phyloP scores from a whole-genome alignment of 2,888 invertebrate species.

The Amiota communis region DNA sequence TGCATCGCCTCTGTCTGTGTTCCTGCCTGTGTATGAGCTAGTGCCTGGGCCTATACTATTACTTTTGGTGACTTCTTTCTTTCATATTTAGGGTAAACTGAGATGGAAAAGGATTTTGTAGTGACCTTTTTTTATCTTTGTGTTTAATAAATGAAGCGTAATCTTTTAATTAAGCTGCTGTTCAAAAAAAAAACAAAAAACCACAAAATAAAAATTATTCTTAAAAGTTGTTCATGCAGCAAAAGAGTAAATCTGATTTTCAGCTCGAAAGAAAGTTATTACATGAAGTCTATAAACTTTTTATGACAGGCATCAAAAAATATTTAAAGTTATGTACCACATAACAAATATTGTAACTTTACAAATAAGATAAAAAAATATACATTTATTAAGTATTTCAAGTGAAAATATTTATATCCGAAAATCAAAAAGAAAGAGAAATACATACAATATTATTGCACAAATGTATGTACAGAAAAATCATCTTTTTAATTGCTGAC shows the following conservation, averaged over 20 bases:
- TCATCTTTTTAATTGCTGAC: too few relatives aligned
- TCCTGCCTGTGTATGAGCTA: too few relatives aligned
- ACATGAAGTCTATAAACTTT: slow-evolving; percentile 10
- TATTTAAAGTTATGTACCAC: slow-evolving; percentile 4
- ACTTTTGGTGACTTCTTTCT: slow-evolving; percentile 5
- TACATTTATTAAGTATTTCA: too few relatives aligned
- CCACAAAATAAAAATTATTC: neutral
- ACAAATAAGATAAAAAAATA: neutral
- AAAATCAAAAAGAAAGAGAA: too few relatives aligned
- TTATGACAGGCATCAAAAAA: slow-evolving; percentile 6
- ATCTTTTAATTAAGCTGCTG: slow-evolving; percentile 54
- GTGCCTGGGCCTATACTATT: neutral
- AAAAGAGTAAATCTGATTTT: slow-evolving; percentile 6
- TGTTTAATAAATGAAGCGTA: slow-evolving; percentile 58
- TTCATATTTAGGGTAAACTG: slow-evolving; percentile 38
- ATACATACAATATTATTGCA: too few relatives aligned
- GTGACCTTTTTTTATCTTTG: neutral
- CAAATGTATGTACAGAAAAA: too few relatives aligned
- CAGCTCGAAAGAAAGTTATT: slow-evolving; percentile 9
- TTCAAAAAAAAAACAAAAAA: slow-evolving; percentile 2
- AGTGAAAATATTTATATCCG: too few relatives aligned
- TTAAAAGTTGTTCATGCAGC: neutral
- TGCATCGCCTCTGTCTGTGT: too few relatives aligned
- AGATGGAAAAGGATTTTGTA: slow-evolving; percentile 44
- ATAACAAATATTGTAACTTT: neutral